Conservation (phyloP, 2,888 invertebrate genomes). For the Osedax fenrisi region DNA sequence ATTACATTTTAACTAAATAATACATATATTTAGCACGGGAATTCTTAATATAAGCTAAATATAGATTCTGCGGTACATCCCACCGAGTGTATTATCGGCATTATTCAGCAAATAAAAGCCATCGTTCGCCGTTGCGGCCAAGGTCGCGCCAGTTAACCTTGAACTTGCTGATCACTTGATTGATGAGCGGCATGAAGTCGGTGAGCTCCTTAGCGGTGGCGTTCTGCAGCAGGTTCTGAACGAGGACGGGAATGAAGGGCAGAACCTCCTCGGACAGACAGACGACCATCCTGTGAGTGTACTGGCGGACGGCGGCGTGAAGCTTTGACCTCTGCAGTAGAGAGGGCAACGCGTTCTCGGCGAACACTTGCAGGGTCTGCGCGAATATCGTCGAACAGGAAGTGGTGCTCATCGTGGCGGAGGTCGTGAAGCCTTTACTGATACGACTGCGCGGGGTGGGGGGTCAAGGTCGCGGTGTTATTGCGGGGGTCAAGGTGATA, state of each 20-base stretch:
- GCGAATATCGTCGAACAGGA: constrained; percentile 53
- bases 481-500: background rate
- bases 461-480: background rate
- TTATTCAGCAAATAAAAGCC: too few relatives aligned
- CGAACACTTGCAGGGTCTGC: constrained; percentile 53
- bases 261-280: constrained; percentile 55
- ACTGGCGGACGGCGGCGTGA: constrained; percentile 54
- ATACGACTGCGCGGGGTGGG: constrained; percentile 50
- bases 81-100: too few relatives aligned
- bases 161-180: constrained; percentile 56
- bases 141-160: too few relatives aligned
- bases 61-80: too few relatives aligned
- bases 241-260: constrained; percentile 53
- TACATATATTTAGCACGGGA: too few relatives aligned
- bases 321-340: constrained; percentile 43
- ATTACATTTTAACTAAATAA: too few relatives aligned
- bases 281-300: constrained; percentile 56
- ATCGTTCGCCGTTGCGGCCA: too few relatives aligned
- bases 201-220: constrained; percentile 49
- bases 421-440: constrained; percentile 56
- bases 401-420: constrained; percentile 53
- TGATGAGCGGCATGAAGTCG: constrained; percentile 56
- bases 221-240: constrained; percentile 52
- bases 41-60: too few relatives aligned
- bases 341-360: constrained; percentile 50